phyloP scores from a whole-genome alignment of 2,113 vertebrate genomes.

The Channa argus region DNA sequence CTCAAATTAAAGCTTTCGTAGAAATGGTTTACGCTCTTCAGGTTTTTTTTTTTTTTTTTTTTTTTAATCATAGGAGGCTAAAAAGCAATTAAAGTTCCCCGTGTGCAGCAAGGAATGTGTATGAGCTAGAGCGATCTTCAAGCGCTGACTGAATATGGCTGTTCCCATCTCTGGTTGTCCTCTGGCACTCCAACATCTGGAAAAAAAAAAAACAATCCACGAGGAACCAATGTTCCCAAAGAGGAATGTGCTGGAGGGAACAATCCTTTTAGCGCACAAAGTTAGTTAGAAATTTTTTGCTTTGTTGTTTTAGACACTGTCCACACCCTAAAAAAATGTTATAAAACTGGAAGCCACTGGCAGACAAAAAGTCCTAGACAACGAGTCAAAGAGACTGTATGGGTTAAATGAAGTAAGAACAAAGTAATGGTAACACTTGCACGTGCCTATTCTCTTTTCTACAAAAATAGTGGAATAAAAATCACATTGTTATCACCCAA shows the following conservation, averaged over 20 bases:
- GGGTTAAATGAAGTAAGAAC: slow-evolving; percentile 60
- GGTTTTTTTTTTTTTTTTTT: slow-evolving; percentile 22
- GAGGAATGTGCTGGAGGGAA: slow-evolving; percentile 73
- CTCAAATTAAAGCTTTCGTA: slow-evolving; percentile 80
- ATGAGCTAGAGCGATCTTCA: slow-evolving; percentile 56
- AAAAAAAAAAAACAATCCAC: slow-evolving; percentile 35
- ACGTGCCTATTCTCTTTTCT: slow-evolving; percentile 75
- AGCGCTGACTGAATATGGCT: slow-evolving; percentile 76
- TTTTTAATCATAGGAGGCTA: slow-evolving; percentile 51
- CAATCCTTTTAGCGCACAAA: slow-evolving; percentile 68
- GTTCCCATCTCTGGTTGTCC: slow-evolving; percentile 63
- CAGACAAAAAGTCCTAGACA: slow-evolving; percentile 79
- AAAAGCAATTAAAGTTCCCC: slow-evolving; percentile 59
- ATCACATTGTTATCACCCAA: slow-evolving; percentile 77
- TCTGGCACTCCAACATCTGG: slow-evolving; percentile 48
- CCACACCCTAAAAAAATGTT: slow-evolving; percentile 76
- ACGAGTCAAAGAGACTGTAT: slow-evolving; percentile 68
- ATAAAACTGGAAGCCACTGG: slow-evolving; percentile 85
- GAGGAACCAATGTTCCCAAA: slow-evolving; percentile 66
- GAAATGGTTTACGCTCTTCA: slow-evolving; percentile 53
- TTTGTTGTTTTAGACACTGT: slow-evolving; percentile 73
- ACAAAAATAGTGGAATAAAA: slow-evolving; percentile 85
- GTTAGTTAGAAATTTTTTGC: slow-evolving; percentile 75
- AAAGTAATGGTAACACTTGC: slow-evolving; percentile 72
- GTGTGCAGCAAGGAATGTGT: slow-evolving; percentile 58